Evolutionary conservation across 2,888 invertebrate genomes (phyloP).

Genomic region (Pimpla rufipes): DNA sequence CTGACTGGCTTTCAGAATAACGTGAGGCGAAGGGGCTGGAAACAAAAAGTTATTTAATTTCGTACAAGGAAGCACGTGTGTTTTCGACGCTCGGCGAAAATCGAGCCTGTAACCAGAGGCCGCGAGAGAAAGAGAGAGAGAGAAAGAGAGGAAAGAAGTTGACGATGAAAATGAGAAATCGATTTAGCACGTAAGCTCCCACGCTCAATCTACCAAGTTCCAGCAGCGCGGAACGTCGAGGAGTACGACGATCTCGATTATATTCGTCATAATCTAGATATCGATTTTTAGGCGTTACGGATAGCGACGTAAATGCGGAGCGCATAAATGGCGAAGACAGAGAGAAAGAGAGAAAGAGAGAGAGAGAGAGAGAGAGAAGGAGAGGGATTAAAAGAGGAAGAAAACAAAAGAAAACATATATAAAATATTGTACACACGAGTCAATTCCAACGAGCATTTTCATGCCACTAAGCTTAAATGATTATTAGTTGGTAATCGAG

Average conservation of each 20-base stretch:
- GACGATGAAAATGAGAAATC: constrained; percentile 51
- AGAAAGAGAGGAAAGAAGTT: constrained; percentile 32
- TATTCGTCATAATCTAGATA: constrained; percentile 66
- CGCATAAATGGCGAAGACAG: constrained; percentile 40
- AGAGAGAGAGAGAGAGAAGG: constrained; percentile 42
- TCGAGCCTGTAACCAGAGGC: constrained; percentile 23
- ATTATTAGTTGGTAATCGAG: constrained; percentile 78
- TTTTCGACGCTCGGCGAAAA: constrained; percentile 30
- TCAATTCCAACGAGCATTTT: constrained; percentile 85
- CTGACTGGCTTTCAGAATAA: constrained; percentile 36
- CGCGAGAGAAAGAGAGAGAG: constrained; percentile 38
- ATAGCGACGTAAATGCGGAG: constrained; percentile 52
- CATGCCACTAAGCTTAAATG: constrained; percentile 84
- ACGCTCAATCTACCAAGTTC: constrained; percentile 72
- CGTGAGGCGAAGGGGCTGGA: background rate
- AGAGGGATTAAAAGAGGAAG: constrained; percentile 47
- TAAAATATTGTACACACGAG: constrained; percentile 83
- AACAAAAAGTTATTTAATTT: constrained; percentile 32
- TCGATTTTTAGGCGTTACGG: constrained; percentile 66
- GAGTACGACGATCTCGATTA: constrained; percentile 69
- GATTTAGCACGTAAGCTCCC: constrained; percentile 71
- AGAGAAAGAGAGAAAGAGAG: constrained; percentile 53
- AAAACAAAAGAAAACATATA: constrained; percentile 60
- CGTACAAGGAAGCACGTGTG: constrained; percentile 28
- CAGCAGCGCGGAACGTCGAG: constrained; percentile 69